phyloP scores from a whole-genome alignment of 2,113 vertebrate genomes.

The Psittacula cyanocephala region DNA sequence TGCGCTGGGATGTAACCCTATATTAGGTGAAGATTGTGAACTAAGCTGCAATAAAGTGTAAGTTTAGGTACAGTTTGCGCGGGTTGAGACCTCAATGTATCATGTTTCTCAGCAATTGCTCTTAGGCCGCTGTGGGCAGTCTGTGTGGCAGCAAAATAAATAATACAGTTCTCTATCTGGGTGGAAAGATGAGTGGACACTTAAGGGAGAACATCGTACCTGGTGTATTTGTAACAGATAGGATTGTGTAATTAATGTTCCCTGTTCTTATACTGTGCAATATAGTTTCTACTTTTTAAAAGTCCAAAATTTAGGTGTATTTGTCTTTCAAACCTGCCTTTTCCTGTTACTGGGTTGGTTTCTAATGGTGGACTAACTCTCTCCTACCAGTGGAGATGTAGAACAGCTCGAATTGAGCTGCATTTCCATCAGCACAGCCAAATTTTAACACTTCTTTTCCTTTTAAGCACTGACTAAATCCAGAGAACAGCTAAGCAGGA shows the following conservation, averaged over 20 bases:
- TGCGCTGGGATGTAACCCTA: slow-evolving; percentile 81
- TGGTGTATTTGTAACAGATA: not conserved
- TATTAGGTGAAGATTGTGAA: slow-evolving; percentile 77
- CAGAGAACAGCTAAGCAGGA: not conserved
- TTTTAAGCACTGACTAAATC: not conserved
- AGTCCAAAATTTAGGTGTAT: not conserved
- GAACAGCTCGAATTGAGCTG: not conserved
- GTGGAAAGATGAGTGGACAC: not conserved
- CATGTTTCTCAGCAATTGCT: slow-evolving; percentile 63
- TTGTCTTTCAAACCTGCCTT: not conserved
- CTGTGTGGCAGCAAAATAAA: slow-evolving; percentile 65
- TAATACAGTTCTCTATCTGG: slow-evolving; percentile 22
- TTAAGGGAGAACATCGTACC: slow-evolving; percentile 31
- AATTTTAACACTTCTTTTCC: not conserved
- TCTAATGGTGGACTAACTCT: not conserved
- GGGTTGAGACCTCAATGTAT: slow-evolving; percentile 79
- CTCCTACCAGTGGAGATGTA: accelerated
- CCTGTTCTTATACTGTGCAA: not conserved
- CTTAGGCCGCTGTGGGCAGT: slow-evolving; percentile 24
- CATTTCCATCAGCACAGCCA: not conserved
- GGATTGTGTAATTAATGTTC: not conserved
- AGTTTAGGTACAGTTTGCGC: slow-evolving; percentile 84
- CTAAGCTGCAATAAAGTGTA: slow-evolving; percentile 83
- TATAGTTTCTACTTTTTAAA: not conserved
- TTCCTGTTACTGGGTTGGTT: not conserved